phyloP scores from a whole-genome alignment of 2,888 invertebrate species.

The Apodemia duryi region DNA sequence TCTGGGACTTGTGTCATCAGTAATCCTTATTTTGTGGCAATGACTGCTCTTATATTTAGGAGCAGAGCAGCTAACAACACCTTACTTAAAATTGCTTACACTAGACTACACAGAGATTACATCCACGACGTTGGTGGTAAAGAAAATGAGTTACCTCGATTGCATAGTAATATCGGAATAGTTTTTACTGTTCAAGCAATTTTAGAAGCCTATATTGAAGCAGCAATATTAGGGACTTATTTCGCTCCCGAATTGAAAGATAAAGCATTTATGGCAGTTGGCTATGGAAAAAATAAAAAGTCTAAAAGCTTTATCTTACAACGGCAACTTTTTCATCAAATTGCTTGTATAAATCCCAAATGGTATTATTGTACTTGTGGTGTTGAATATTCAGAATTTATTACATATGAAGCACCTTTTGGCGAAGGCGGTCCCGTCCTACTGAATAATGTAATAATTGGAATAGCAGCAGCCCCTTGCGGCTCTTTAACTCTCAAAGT shows the following conservation, averaged over 20 bases:
- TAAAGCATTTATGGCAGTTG: conserved; percentile 42
- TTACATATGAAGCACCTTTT: conserved; percentile 42
- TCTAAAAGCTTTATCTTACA: conserved; percentile 41
- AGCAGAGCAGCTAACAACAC: conserved; percentile 35
- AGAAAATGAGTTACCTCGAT: conserved; percentile 40
- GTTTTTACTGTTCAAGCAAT: conserved; percentile 41
- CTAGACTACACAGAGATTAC: conserved; percentile 46
- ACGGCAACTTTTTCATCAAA: conserved; percentile 45
- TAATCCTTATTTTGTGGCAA: conserved; percentile 42
- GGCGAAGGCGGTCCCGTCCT: conserved; percentile 56
- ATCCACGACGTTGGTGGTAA: conserved; percentile 37
- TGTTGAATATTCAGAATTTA: conserved; percentile 36
- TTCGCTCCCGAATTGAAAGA: conserved; percentile 44
- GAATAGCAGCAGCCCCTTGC: conserved; percentile 45
- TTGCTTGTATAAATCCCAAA: conserved; percentile 50
- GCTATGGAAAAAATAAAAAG: conserved; percentile 43
- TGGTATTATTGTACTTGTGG: conserved; percentile 64
- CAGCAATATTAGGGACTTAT: conserved; percentile 43
- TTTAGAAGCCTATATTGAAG: conserved; percentile 39
- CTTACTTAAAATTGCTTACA: conserved; percentile 40
- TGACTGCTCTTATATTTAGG: conserved; percentile 43
- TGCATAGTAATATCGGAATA: conserved; percentile 56
- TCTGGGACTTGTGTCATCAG: conserved; percentile 48
- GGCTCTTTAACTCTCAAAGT: conserved; percentile 37
- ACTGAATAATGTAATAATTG: conserved; percentile 42